A percentile compares a stretch with the other conserved stretches of the same genome.
Evolutionary conservation across 2,888 invertebrate species (phyloP).

Genomic region (Cosmorhoe ocellata): DNA sequence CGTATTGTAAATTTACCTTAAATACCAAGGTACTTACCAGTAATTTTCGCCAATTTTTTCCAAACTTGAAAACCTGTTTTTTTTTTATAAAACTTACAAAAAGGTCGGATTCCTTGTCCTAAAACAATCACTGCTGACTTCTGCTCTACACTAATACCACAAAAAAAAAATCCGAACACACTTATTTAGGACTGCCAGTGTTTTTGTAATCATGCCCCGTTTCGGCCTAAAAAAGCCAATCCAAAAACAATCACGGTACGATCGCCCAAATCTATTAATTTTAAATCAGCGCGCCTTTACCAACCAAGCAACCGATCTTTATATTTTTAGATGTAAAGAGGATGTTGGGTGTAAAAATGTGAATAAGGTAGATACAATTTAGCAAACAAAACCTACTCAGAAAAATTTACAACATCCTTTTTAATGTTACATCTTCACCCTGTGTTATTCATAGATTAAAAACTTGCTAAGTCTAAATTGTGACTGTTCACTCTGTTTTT

Average conservation of each 20-base stretch:
- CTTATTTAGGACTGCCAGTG: not conserved
- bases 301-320: not conserved
- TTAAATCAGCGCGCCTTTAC: constrained; percentile 10
- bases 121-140: too few relatives aligned
- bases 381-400: constrained; percentile 26
- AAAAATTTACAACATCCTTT: constrained; percentile 35
- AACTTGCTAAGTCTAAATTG: constrained; percentile 12
- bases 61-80: too few relatives aligned
- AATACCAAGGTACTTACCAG: too few relatives aligned
- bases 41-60: too few relatives aligned
- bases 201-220: constrained; percentile 2
- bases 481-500: constrained; percentile 8
- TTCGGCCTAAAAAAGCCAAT: constrained; percentile 15
- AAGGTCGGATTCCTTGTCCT: too few relatives aligned
- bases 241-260: constrained; percentile 17
- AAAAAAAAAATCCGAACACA: not conserved
- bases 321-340: not conserved
- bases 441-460: constrained; percentile 23
- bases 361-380: constrained; percentile 30
- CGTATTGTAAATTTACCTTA: too few relatives aligned
- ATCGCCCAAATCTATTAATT: constrained; percentile 22
- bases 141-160: too few relatives aligned
- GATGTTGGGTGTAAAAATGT: constrained; percentile 20
- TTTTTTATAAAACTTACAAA: too few relatives aligned
- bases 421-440: constrained; percentile 33